These are phyloP conservation scores for Sminthurides aquaticus DNA, from an alignment of 2,888 invertebrate genomes.

Conservation along the genomic window DNA sequence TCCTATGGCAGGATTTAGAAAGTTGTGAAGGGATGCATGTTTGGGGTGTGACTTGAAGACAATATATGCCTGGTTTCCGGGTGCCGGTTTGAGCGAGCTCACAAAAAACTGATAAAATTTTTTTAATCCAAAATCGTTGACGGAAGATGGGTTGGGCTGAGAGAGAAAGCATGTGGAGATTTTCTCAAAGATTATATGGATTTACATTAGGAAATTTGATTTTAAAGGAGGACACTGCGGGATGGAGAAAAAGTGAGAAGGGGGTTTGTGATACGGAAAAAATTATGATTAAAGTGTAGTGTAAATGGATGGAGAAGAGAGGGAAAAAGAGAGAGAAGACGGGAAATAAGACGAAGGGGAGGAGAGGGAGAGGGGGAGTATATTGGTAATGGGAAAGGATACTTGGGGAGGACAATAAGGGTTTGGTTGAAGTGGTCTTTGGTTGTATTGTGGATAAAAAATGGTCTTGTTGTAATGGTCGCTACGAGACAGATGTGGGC, in stretches of 20 bases:
- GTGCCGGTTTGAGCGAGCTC: too few species aligned
- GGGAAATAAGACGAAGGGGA: too few species aligned
- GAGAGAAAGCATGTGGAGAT: too few species aligned
- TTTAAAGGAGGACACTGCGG: background rate
- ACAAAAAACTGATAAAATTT: too few species aligned
- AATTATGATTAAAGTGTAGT: background rate
- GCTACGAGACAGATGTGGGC: background rate
- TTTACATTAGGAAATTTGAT: background rate
- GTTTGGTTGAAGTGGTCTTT: background rate
- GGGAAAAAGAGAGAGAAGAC: too few species aligned
- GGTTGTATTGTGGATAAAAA: background rate
- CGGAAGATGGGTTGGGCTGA: too few species aligned
- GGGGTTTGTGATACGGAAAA: background rate
- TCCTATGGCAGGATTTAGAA: too few species aligned
- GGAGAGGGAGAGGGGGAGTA: background rate
- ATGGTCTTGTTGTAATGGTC: background rate
- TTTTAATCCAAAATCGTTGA: too few species aligned
- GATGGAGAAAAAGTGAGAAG: background rate
- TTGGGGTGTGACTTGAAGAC: too few species aligned
- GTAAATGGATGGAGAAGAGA: background rate
- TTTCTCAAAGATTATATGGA: background rate
- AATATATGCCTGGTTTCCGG: too few species aligned
- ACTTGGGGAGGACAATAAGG: background rate
- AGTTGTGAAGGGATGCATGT: too few species aligned
- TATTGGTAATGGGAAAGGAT: background rate